Percentiles rank a stretch among this genome's conserved stretches.
phyloP scores from a whole-genome alignment of 2,888 invertebrate genomes.

The Aspidapion aeneum region DNA sequence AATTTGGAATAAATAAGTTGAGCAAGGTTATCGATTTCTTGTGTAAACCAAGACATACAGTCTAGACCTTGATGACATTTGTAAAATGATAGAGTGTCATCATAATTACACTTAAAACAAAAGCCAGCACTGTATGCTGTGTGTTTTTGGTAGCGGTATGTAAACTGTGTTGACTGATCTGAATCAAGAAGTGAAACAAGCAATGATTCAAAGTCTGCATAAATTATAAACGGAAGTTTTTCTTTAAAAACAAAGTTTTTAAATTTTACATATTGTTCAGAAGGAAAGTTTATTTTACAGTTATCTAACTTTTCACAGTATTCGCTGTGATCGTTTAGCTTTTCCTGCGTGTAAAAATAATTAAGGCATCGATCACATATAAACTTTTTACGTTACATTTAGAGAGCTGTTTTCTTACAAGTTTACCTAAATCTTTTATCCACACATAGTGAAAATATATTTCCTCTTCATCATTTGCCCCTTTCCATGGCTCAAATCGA shows the following conservation, averaged over 20 bases:
- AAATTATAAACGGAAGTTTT: neutral
- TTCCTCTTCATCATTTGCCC: neutral
- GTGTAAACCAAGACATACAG: slow-evolving; percentile 28
- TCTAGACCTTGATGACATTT: slow-evolving; percentile 4
- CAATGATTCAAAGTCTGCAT: neutral
- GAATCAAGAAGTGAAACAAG: neutral
- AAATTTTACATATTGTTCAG: slow-evolving; percentile 6
- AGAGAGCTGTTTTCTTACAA: slow-evolving; percentile 8
- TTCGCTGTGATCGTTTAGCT: slow-evolving; percentile 9
- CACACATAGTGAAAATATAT: neutral
- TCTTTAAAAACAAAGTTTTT: slow-evolving; percentile 10
- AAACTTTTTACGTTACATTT: slow-evolving; percentile 12
- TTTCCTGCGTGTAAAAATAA: slow-evolving; percentile 21
- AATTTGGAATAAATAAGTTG: neutral
- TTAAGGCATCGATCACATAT: slow-evolving; percentile 27
- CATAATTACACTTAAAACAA: neutral
- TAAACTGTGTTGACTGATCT: no score
- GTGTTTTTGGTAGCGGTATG: neutral
- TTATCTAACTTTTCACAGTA: slow-evolving; percentile 12
- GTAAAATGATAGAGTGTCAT: neutral
- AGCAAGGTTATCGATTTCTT: slow-evolving; percentile 22
- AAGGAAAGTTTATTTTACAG: slow-evolving; percentile 13
- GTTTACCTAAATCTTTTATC: neutral
- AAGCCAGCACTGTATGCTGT: neutral
- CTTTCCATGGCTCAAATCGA: neutral